Evolutionary conservation across 2,888 invertebrate genomes (phyloP), one percentile per base, ranked within the genome.

Genomic region (Chloroclystis v-ata): DNA sequence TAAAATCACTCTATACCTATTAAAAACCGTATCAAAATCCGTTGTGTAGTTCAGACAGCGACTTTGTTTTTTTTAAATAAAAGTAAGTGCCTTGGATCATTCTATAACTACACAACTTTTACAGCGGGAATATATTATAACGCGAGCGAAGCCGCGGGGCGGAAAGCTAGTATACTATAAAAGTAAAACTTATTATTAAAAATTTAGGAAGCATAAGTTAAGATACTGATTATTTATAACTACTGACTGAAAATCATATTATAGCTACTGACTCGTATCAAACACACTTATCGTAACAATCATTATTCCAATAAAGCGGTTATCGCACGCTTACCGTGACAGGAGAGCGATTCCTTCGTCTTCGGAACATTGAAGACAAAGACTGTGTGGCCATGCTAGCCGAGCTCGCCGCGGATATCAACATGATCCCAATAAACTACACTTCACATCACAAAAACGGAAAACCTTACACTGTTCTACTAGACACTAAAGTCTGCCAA

Each of bases 281-380:
- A 47, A 43, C 37, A n/a, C 30, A 30, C 10, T 30, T 37, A 44
- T 40, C 37, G 20, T 37, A 32, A 20, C 28, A 40, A 39, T 20
- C 32, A 14, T 7, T 20, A n/a, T 30, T 37, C 43, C 26, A 41
- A 37, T 35, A 32, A 14, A 38, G 11, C 12, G 33, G 28, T 38
- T 40, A 39, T 29, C 44, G 33, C 41, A 52, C 53, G 60, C 78
- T 77, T 69, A 78, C 77, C 73, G 69, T 60, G 44, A 57, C 65
- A 28, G 56, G 71, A 49, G 72, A 72, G 43, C 60, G 70, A 49
- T 69, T 71, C 47, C 75, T 63, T 16, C 72, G 69, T 55, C 75
- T 78, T 60, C 82, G 73, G 60, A 84, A 81, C 67, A 82, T 78
- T 25, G 77, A 74, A 3, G 84, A 75, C 60, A 84, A 52, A 9